Conservation (phyloP, 1,140 invertebrate species). For the Bradynema listronoti region DNA sequence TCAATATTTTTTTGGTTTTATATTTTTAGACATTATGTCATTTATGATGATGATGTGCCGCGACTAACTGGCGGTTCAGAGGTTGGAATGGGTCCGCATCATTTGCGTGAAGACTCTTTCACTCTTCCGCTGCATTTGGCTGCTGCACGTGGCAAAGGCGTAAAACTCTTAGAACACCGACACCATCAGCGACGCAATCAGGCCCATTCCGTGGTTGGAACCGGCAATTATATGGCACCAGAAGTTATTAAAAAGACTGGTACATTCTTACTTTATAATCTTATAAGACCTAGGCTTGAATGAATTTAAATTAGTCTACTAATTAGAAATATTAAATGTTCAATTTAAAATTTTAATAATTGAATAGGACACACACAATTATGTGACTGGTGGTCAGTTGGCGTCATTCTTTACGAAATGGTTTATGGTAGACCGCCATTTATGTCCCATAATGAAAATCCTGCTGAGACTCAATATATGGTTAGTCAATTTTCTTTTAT, state of each 20-base stretch:
- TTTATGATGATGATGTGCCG: slow-evolving; percentile 48
- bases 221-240: slow-evolving; percentile 85
- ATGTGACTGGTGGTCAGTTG: slow-evolving; percentile 99
- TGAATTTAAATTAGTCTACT: too few species aligned
- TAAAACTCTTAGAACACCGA: slow-evolving; percentile 47
- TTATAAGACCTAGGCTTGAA: too few species aligned
- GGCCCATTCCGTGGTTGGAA: slow-evolving; percentile 94
- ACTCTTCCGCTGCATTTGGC: slow-evolving; percentile 63
- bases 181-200: slow-evolving; percentile 69
- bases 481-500: slow-evolving; percentile 61
- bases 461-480: slow-evolving; percentile 91
- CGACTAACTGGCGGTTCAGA: too few species aligned
- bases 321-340: too few species aligned
- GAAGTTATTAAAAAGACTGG: slow-evolving; percentile 47
- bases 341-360: slow-evolving; percentile 6
- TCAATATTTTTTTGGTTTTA: too few species aligned
- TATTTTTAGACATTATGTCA: slow-evolving; percentile 46
- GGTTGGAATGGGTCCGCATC: slow-evolving; percentile 63
- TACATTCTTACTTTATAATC: slow-evolving; percentile 34
- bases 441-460: slow-evolving; percentile 71
- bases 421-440: slow-evolving; percentile 94
- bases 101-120: slow-evolving; percentile 89
- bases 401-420: slow-evolving; percentile 98
- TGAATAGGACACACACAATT: slow-evolving; percentile 80
- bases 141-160: slow-evolving; percentile 18